These are phyloP conservation scores for Punctoribates punctum DNA, from an alignment of 2,888 invertebrate species.

Conservation along the genomic window DNA sequence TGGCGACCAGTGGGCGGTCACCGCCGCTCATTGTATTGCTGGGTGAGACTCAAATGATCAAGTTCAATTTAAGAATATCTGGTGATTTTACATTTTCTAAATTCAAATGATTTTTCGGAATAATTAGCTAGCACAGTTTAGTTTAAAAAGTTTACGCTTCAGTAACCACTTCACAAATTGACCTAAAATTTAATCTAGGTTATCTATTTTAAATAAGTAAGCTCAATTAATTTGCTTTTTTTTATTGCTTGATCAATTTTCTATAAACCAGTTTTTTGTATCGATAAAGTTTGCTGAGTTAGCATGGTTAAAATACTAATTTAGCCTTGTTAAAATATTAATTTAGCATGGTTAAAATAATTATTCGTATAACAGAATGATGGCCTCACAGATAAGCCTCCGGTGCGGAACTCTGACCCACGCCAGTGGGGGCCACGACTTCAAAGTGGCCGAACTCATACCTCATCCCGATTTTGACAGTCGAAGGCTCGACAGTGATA, in stretches of 20 bases:
- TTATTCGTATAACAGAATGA: background rate
- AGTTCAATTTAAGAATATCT: background rate
- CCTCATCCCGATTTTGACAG: background rate
- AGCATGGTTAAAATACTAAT: too few relatives aligned
- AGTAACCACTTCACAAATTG: too few relatives aligned
- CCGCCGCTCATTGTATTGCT: conserved; percentile 23
- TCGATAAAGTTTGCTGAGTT: too few relatives aligned
- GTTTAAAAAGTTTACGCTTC: too few relatives aligned
- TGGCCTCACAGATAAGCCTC: background rate
- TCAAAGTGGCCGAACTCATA: background rate
- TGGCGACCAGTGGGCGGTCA: background rate
- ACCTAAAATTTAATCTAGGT: too few relatives aligned
- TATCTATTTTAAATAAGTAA: too few relatives aligned
- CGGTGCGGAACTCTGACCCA: conserved; percentile 2
- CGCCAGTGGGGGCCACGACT: background rate
- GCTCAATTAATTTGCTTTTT: too few relatives aligned
- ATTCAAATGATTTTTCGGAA: too few relatives aligned
- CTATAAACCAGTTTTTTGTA: too few relatives aligned
- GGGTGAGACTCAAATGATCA: background rate
- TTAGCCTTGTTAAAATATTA: too few relatives aligned
- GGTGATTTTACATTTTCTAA: background rate
- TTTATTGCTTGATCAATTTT: too few relatives aligned
- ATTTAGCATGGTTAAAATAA: background rate
- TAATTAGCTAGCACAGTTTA: too few relatives aligned
- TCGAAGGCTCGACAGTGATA: conserved; percentile 5